Percentiles rank a stretch among this genome's conserved stretches.
These are phyloP conservation scores for Gobio occitaniae DNA, from an alignment of 2,797 vertebrate species.

Conservation along the genomic window DNA sequence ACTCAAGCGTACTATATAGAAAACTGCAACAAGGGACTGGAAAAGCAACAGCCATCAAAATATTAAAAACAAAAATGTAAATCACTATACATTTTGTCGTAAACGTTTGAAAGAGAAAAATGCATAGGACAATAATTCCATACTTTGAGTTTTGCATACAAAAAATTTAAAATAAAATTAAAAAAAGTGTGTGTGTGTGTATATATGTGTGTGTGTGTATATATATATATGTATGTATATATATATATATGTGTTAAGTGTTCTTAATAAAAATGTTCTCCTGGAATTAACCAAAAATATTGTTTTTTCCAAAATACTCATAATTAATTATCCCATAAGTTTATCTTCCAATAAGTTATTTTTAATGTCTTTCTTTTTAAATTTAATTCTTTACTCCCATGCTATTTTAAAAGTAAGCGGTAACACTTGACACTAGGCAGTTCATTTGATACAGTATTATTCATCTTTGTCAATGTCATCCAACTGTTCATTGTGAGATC, in stretches of 20 bases:
- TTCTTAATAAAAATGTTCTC: neutral
- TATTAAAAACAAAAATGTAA: neutral
- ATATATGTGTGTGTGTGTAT: too few relatives aligned
- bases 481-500: neutral
- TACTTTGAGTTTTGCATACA: neutral
- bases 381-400: too few relatives aligned
- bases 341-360: neutral
- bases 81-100: neutral
- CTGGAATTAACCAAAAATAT: too few relatives aligned
- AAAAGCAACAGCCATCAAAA: constrained; percentile 13
- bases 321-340: neutral
- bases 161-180: neutral
- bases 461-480: neutral
- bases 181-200: too few relatives aligned
- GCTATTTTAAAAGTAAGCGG: too few relatives aligned
- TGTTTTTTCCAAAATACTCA: too few relatives aligned
- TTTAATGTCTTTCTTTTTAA: neutral
- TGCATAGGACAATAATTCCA: neutral
- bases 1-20: constrained; percentile 72
- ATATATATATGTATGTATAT: too few relatives aligned
- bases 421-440: neutral
- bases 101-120: neutral
- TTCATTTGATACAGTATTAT: neutral
- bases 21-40: constrained; percentile 5
- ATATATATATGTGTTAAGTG: too few relatives aligned